These are phyloP conservation scores for Apamea sordens DNA, from an alignment of 2,888 invertebrate species.

Conservation along the genomic window DNA sequence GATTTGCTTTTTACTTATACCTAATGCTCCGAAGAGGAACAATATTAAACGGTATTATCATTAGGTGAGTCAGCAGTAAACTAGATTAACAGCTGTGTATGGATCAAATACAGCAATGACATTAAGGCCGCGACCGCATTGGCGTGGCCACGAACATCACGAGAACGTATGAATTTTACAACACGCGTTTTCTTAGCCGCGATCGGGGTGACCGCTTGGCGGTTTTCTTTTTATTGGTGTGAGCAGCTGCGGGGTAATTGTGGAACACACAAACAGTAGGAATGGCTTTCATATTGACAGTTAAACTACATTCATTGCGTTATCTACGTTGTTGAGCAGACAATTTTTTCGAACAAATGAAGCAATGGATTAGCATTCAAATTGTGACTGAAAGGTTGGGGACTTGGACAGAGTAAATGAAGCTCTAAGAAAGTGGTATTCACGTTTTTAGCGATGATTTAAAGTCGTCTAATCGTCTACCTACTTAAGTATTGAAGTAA, in stretches of 20 bases:
- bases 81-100: constrained; percentile 37
- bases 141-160: constrained; percentile 1
- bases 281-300: no score
- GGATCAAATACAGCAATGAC: constrained; percentile 22
- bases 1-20: not conserved
- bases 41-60: constrained; percentile 17
- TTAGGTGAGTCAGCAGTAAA: constrained; percentile 43
- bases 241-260: not conserved
- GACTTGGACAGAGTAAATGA: not conserved
- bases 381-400: no score
- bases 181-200: constrained; percentile 9
- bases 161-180: constrained; percentile 35
- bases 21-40: not conserved
- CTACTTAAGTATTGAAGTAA: not conserved
- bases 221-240: not conserved
- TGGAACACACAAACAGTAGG: no score
- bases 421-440: not conserved
- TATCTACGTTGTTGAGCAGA: no score
- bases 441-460: not conserved
- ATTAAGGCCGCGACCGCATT: constrained; percentile 48
- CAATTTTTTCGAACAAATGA: no score
- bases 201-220: not conserved
- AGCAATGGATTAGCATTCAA: no score
- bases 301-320: no score
- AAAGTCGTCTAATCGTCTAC: not conserved